Base-by-base conservation (phyloP, 2,888 invertebrate genomes). In the Helicoverpa assulta region DNA sequence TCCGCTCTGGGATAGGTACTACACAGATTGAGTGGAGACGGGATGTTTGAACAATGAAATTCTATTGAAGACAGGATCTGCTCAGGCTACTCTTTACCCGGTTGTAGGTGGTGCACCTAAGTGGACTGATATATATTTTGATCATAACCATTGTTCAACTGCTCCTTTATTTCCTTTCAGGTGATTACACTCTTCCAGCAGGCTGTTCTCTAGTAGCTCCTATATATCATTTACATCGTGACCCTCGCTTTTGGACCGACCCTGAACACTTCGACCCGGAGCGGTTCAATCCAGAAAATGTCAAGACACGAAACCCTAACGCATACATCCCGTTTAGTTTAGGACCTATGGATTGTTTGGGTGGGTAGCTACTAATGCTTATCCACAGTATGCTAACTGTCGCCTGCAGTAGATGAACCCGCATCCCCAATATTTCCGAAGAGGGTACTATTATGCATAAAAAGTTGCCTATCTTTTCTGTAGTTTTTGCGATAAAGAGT, bases 341-440 rank as follows among this genome's bases (percentile, higher is more conserved):
- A 55, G 94, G 95, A 50, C 89, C 93, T 51, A 95, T 95, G 95
- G 93, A 94, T 84, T 95, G 94, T 80, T 84, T 94, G 68, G 95
- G 94, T 95, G 73, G 78, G 55, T n/a, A n/a, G n/a, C n/a, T n/a
- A n/a, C n/a, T n/a, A n/a, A n/a, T n/a, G n/a, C n/a, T n/a, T n/a
- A n/a, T n/a, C n/a, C n/a, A n/a, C n/a, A n/a, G n/a, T 55, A 5
- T 21, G 21, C 21, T 21, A 21, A 21, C 21, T 21, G 1, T 21
- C 21, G 1, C 21, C 21, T 21, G 21, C 21, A 21, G 21, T 21
- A 21, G 21, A 21, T 21, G 1, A 21, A 21, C 21, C 21, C 21
- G 21, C 21, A 21, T 21, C 21, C 21, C 21, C 1, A 21, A 1
- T 2, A 21, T 21, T n/a, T n/a, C n/a, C n/a, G n/a, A n/a, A n/a